A percentile compares a stretch with the other conserved stretches of the same genome.
Evolutionary conservation across 2,797 vertebrate species (phyloP).

Genomic region (Uromys caudimaculatus): DNA sequence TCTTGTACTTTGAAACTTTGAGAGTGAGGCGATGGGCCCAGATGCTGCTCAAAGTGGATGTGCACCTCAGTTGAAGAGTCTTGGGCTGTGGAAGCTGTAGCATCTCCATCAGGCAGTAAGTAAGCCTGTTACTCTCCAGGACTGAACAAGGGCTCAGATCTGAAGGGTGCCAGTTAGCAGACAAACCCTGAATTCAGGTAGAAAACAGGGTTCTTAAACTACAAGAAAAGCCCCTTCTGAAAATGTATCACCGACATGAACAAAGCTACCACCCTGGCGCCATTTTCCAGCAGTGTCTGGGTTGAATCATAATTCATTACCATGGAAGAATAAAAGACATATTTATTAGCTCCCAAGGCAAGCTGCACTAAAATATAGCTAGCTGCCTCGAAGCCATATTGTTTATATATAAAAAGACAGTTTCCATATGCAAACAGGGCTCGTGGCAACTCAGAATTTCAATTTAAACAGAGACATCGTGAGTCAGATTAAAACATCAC

Average conservation of each 20-base stretch:
- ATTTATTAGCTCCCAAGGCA: constrained; percentile 25
- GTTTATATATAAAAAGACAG: constrained; percentile 60
- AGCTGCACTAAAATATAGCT: constrained; percentile 47
- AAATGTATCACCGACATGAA: neutral
- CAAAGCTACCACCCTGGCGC: too few relatives aligned
- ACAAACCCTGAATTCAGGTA: neutral
- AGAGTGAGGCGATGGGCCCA: rapidly evolving
- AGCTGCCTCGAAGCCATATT: constrained; percentile 37
- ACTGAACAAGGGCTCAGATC: neutral
- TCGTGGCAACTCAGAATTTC: neutral
- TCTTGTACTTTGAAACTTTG: neutral
- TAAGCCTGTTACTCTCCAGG: neutral
- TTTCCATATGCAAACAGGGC: neutral
- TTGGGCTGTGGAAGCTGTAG: neutral
- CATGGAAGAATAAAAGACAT: neutral
- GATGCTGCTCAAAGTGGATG: neutral
- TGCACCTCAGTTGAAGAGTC: neutral
- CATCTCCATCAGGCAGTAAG: neutral
- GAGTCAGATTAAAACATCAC: neutral
- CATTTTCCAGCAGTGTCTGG: neutral
- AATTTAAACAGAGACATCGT: neutral
- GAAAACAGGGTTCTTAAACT: neutral
- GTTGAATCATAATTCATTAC: neutral
- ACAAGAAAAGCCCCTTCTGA: neutral
- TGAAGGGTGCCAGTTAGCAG: neutral